Base-by-base conservation (phyloP, 2,888 invertebrate genomes). In the Dioctria rufipes region DNA sequence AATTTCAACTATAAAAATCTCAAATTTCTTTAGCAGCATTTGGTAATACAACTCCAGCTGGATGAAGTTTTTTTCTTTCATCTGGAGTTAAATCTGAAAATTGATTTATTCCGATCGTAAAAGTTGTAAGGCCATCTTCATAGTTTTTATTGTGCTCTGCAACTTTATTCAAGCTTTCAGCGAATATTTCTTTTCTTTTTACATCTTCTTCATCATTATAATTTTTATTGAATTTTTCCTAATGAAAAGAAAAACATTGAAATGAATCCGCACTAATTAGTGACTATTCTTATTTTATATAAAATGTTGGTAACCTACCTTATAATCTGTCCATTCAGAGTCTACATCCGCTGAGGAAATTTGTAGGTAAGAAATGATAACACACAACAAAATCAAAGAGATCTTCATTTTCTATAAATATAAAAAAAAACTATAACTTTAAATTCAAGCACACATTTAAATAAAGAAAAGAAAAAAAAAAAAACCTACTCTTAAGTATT, bases 331-430 rank as follows among this genome's bases (percentile, higher is more conserved):
- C 71, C 71, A 71, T 39, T 71, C 71, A 13, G 51, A 54, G 6
- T 71, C 71, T 25, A 71, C 2, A 58, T 71, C 71, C 3, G 71
- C 40, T 11, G 54, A 25, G 4, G 37, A 11, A 25, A 71, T 39
- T 11, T 25, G 37, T 37, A 71, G n/a, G 2, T 43, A 39, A 13
- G 54, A 25, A 71, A 39, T 37, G 37, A 71, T 8, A 39, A 25
- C 51, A 51, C 51, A 46, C 6, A 71, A n/a, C 51, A 71, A 51
- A 11, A 71, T 8, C 6, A 71, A 37, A 4, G 54, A 0, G 25
- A 71, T 54, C 54, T 71, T 71, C 71, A 71, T 71, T 71, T 71
- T 71, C 54, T 71, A 39, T 9, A 39, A 71, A 25, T 25, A 25
- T 51, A 51, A 49, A 39, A 51, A 51, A n/a, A 2, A 46, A 54